These are phyloP conservation scores for Ageneiosus marmoratus DNA, from an alignment of 2,113 vertebrate genomes.

Conservation along the genomic window DNA sequence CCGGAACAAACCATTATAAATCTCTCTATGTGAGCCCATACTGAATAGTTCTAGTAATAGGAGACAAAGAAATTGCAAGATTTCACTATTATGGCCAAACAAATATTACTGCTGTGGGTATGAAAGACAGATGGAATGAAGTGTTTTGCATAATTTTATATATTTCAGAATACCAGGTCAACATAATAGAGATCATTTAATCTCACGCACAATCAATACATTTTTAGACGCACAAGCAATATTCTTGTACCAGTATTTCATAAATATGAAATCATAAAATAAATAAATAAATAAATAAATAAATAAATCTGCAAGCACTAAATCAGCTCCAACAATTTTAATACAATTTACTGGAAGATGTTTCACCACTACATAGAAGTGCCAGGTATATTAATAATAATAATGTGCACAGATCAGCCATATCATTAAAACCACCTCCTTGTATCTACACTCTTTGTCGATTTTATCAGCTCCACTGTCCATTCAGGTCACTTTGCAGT, in stretches of 20 bases:
- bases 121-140: not conserved
- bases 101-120: not conserved
- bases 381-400: not conserved
- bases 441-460: too few species aligned
- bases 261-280: not conserved
- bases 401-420: too few species aligned
- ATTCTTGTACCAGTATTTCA: slow-evolving; percentile 4
- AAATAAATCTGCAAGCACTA: not conserved
- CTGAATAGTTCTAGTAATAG: not conserved
- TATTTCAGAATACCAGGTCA: not conserved
- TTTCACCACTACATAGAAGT: not conserved
- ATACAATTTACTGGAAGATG: slow-evolving; percentile 4
- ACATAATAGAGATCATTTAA: slow-evolving; percentile 1
- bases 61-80: not conserved
- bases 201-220: not conserved
- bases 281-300: too few species aligned
- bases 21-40: not conserved
- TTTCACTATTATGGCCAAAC: not conserved
- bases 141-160: slow-evolving; percentile 14
- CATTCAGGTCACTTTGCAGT: too few species aligned
- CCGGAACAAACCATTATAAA: slow-evolving; percentile 8
- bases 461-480: too few species aligned
- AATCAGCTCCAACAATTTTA: not conserved
- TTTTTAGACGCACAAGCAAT: slow-evolving; percentile 5
- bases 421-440: too few species aligned